Percentiles rank a stretch among this genome's conserved stretches.
Conservation (phyloP, 2,888 invertebrate genomes). For the Noctuana brunneofusca region DNA sequence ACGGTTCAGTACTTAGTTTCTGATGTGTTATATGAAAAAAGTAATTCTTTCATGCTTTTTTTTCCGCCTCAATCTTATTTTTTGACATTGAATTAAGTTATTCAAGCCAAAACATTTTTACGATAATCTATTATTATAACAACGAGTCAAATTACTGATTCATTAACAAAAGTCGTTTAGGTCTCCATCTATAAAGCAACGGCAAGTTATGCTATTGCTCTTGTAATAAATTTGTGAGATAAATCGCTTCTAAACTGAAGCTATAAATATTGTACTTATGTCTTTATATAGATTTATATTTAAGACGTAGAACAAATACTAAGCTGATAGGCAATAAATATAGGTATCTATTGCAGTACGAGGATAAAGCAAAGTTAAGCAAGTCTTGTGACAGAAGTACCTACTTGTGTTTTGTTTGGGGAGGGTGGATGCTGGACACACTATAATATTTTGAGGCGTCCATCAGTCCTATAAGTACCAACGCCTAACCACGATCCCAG, state of each 20-base stretch:
- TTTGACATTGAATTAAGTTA: slow-evolving; percentile 39
- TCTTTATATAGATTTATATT: not conserved
- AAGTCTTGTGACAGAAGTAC: too few species aligned
- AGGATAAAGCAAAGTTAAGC: too few species aligned
- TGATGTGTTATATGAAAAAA: slow-evolving; percentile 50
- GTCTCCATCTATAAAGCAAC: not conserved
- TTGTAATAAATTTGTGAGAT: slow-evolving; percentile 9
- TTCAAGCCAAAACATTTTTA: not conserved
- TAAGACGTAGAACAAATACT: too few species aligned
- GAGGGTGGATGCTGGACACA: too few species aligned
- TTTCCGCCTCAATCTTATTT: slow-evolving; percentile 43
- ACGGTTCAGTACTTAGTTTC: slow-evolving; percentile 49
- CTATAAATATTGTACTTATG: not conserved
- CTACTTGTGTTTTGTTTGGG: too few species aligned
- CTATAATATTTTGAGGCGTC: too few species aligned
- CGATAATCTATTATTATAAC: not conserved
- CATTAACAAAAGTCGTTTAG: not conserved
- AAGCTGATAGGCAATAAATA: too few species aligned
- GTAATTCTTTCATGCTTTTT: slow-evolving; percentile 40
- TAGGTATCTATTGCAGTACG: too few species aligned
- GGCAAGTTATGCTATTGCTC: not conserved
- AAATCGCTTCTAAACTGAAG: not conserved
- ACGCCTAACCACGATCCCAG: too few species aligned
- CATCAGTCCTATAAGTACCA: too few species aligned
- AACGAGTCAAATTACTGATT: not conserved